Evolutionary conservation across 2,113 vertebrate species (phyloP).

Genomic region (Felis catus): F.catus_Fca126_mat1.0 CM031413.1:88941501-88942000

Average conservation of each 20-base stretch:
- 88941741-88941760: background rate
- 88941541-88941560: background rate
- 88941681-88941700: background rate
- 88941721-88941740: background rate
- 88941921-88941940: too few species aligned
- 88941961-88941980: too few species aligned
- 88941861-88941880: too few species aligned
- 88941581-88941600: background rate
- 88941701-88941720: background rate
- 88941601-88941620: background rate
- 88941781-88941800: background rate
- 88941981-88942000: too few species aligned
- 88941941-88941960: too few species aligned
- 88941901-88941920: too few species aligned
- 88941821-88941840: too few species aligned
- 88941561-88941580: background rate
- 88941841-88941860: too few species aligned
- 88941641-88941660: background rate
- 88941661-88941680: background rate
- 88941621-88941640: background rate
- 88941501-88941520: background rate
- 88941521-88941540: background rate
- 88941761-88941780: background rate
- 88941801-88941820: background rate
- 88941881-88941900: too few species aligned